Base-by-base conservation (phyloP, 2,888 invertebrate species). In the Tinea pellionella region DNA sequence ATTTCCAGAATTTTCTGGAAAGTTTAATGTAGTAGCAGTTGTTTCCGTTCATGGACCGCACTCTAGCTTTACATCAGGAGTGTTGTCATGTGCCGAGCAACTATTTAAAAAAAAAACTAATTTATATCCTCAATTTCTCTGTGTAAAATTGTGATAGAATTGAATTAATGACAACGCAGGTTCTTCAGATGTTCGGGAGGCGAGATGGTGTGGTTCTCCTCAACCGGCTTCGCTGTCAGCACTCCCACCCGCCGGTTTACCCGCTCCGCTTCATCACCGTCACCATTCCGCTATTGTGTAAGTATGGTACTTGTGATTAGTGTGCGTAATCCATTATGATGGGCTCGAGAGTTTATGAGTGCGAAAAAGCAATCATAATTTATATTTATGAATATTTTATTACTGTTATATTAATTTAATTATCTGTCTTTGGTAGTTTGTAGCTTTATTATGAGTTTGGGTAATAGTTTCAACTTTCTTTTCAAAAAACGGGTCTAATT, bases 181-280 rank as follows among this genome's bases (percentile, higher is more conserved):
- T 68, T 87, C 87, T 4, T 85, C 86, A 24, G 87, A 87, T 62
- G 86, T 87, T 9, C 80, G 87, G 24, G 87, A 86, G 64, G 75
- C 76, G 4, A 77, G 89, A 12, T 90, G 90, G 73, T 90, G 91
- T 61, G 90, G 90, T 12, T 90, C 91, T 0, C 90, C 91, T 61
- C 90, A 90, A 61, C 85, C 90, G 32, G 89, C 90, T 61, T 90
- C 90, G 53, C 76, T 91, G 55, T 89, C 90, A 59, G 90, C 91
- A 1, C 80, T 91, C 63, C 90, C 90, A 3, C 84, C 86, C 18
- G 64, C 83, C 56, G 69, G 78, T 61, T 75, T 80, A 29, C 74
- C 82, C 63, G 75, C 74, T 15, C 80, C 85, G 61, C 72, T 78
- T 0, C 88, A 82, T 64, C 85, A 81, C 65, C 72, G 85, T 62